Evolutionary conservation across 2,113 vertebrate genomes (phyloP).

Genomic region (Propithecus coquereli): DNA sequence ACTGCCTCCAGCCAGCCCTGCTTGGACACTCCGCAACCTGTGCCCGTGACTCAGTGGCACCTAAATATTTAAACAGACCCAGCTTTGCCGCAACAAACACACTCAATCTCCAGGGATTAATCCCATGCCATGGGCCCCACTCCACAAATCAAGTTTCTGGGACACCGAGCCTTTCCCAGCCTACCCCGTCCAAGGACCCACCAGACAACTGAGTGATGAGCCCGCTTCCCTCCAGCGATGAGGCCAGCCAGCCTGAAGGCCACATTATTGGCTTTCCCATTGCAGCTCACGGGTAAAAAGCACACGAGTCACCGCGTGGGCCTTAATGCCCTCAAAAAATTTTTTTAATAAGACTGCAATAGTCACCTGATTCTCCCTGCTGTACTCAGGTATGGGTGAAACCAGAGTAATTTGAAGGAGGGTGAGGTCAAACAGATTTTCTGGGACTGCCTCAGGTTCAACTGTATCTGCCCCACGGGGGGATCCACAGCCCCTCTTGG

Average conservation of each 20-base stretch:
- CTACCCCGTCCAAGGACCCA: background rate
- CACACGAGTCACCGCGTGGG: slow-evolving; percentile 20
- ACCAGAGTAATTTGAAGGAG: background rate
- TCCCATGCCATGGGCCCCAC: background rate
- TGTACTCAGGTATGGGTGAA: background rate
- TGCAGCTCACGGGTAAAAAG: slow-evolving; percentile 14
- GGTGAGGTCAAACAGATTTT: background rate
- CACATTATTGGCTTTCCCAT: slow-evolving; percentile 26
- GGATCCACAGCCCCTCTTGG: background rate
- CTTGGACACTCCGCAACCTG: background rate
- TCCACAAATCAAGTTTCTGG: slow-evolving; percentile 62
- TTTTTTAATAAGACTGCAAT: background rate
- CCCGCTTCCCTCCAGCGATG: background rate
- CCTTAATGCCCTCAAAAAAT: slow-evolving; percentile 16
- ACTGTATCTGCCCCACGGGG: rapidly evolving
- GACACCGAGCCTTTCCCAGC: background rate
- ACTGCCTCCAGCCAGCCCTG: background rate
- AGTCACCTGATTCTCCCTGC: background rate
- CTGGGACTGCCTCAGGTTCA: background rate
- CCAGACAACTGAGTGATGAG: slow-evolving; percentile 48
- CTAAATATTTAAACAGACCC: slow-evolving; percentile 40
- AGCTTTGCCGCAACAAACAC: background rate
- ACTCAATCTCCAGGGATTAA: slow-evolving; percentile 19
- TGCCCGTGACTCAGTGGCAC: background rate
- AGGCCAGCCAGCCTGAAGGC: slow-evolving; percentile 61